Evolutionary conservation across 2,888 invertebrate species (phyloP).

Genomic region (Diarsia mendica): DNA sequence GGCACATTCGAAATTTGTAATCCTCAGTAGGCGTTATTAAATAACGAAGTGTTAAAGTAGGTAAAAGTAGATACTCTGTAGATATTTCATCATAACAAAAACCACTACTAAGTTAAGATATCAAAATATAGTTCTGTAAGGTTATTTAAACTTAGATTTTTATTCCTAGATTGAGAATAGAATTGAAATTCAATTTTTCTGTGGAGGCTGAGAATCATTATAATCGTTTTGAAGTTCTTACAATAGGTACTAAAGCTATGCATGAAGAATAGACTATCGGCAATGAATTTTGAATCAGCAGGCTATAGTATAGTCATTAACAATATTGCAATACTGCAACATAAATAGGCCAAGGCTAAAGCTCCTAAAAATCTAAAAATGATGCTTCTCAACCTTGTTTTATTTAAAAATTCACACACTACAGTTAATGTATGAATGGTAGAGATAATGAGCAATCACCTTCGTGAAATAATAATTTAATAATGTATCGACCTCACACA

Average conservation of each 20-base stretch:
- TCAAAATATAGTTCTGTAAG: not conserved
- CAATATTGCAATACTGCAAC: slow-evolving; percentile 22
- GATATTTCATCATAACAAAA: slow-evolving; percentile 1
- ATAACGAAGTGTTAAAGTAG: not conserved
- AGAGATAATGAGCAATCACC: slow-evolving; percentile 60
- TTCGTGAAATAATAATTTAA: slow-evolving; percentile 70
- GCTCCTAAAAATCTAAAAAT: slow-evolving; percentile 35
- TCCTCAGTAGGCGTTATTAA: slow-evolving; percentile 2
- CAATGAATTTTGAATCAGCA: slow-evolving; percentile 35
- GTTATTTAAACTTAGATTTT: not conserved
- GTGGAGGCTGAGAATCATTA: not conserved
- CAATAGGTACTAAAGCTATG: slow-evolving; percentile 9
- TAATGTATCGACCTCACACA: slow-evolving; percentile 70
- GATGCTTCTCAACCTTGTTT: slow-evolving; percentile 52
- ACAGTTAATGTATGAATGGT: slow-evolving; percentile 60
- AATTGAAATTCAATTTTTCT: not conserved
- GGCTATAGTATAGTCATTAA: slow-evolving; percentile 36
- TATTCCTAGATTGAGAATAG: not conserved
- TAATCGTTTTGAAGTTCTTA: slow-evolving; percentile 11
- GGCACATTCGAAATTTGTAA: not conserved
- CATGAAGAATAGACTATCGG: slow-evolving; percentile 5
- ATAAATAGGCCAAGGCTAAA: slow-evolving; percentile 48
- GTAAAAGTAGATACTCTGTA: slow-evolving; percentile 1
- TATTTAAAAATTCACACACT: slow-evolving; percentile 50
- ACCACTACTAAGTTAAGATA: no score